Percentiles rank a stretch among this genome's conserved stretches.
phyloP scores from a whole-genome alignment of 2,113 vertebrate species.

The Lepisosteus oculatus region DNA sequence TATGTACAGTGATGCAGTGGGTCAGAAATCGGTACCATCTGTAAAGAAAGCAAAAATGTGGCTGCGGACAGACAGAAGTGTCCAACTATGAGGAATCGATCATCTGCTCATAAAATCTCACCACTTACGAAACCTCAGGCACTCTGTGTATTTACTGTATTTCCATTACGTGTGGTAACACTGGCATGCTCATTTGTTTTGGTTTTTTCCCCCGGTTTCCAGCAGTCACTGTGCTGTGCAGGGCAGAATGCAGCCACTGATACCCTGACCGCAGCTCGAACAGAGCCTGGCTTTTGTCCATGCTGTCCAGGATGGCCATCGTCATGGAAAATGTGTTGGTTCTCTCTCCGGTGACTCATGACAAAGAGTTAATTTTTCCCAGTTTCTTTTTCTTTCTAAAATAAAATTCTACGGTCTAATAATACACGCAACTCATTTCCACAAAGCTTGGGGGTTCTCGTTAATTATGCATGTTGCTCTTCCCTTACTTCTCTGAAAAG shows the following conservation, averaged over 20 bases:
- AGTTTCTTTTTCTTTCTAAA: too few relatives aligned
- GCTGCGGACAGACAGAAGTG: constrained; percentile 57
- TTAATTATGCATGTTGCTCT: too few relatives aligned
- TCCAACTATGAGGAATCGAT: constrained; percentile 68
- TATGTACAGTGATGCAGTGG: constrained; percentile 57
- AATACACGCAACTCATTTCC: too few relatives aligned
- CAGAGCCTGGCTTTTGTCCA: too few relatives aligned
- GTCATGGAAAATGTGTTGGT: too few relatives aligned
- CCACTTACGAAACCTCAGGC: constrained; percentile 66
- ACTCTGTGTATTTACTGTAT: constrained; percentile 54
- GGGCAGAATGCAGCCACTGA: neutral
- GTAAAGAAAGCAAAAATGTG: constrained; percentile 60
- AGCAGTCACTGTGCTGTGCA: constrained; percentile 3
- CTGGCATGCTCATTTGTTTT: constrained; percentile 29
- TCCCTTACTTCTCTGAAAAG: too few relatives aligned
- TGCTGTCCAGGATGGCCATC: too few relatives aligned
- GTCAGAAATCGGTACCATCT: constrained; percentile 72
- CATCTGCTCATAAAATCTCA: constrained; percentile 67
- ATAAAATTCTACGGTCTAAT: too few relatives aligned
- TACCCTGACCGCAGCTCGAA: too few relatives aligned
- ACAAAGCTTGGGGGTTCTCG: too few relatives aligned
- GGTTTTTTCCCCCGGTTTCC: constrained; percentile 18
- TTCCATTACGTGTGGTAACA: constrained; percentile 56
- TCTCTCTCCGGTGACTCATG: too few relatives aligned
- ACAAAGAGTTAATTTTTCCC: too few relatives aligned